phyloP scores from a whole-genome alignment of 2,797 vertebrate species.

The Calcarius lapponicus region DNA sequence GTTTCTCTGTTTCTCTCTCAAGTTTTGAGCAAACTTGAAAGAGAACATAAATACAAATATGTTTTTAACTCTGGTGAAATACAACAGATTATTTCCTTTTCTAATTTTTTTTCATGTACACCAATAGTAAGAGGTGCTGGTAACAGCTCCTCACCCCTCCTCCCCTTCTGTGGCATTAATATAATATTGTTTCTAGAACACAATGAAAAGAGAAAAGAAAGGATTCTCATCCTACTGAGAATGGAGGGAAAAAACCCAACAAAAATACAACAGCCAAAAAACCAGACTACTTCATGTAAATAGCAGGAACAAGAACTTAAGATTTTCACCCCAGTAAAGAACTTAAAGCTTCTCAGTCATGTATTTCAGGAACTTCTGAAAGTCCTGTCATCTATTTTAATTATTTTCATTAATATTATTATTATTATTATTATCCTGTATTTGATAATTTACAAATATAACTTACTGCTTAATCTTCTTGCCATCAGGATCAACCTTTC shows the following conservation, averaged over 20 bases:
- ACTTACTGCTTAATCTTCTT: slow-evolving; percentile 98
- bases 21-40: not conserved
- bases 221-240: not conserved
- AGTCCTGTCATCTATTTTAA: not conserved
- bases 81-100: not conserved
- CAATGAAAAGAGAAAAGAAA: slow-evolving; percentile 19
- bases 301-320: not conserved
- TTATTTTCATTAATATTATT: not conserved
- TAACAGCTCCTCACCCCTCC: not conserved
- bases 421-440: not conserved
- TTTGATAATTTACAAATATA: not conserved
- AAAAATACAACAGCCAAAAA: not conserved
- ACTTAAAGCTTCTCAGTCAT: not conserved
- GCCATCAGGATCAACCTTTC: slow-evolving; percentile 91
- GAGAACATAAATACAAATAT: not conserved
- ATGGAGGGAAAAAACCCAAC: rapidly evolving
- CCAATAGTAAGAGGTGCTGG: not conserved
- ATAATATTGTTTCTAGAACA: slow-evolving; percentile 20
- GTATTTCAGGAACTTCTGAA: not conserved
- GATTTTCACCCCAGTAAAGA: not conserved
- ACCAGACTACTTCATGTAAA: not conserved
- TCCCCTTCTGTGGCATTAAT: not conserved
- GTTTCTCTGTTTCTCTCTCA: not conserved
- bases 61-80: not conserved
- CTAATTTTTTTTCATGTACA: not conserved